A percentile compares a stretch with the other conserved stretches of the same genome.
Conservation (phyloP, 53 echinoderm and acorn worm species). For the Henricia sp. region DNA sequence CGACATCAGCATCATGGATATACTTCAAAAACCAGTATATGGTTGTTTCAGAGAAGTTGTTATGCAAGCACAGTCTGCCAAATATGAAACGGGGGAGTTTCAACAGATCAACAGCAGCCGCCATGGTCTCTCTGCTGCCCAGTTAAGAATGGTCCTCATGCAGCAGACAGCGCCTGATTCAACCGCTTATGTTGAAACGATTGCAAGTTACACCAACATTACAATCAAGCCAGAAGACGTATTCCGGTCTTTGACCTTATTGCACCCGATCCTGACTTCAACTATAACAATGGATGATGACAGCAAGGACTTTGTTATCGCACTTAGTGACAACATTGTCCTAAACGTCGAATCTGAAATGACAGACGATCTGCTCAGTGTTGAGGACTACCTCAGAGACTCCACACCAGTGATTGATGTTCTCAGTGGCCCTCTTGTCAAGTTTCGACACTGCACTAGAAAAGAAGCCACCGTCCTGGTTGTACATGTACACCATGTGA, state of each 20-base stretch:
- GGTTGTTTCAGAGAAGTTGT: neutral
- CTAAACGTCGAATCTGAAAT: slow-evolving; percentile 9
- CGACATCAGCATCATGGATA: slow-evolving; percentile 16
- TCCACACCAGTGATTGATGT: slow-evolving; percentile 37
- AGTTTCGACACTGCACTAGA: slow-evolving; percentile 22
- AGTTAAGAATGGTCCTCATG: slow-evolving; percentile 31
- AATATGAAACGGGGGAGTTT: neutral
- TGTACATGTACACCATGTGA: slow-evolving; percentile 46
- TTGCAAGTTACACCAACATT: neutral
- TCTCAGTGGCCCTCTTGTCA: slow-evolving; percentile 30
- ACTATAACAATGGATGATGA: slow-evolving; percentile 25
- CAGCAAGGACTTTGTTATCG: slow-evolving; percentile 7
- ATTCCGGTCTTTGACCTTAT: neutral
- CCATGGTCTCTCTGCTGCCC: neutral
- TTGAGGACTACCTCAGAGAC: slow-evolving; percentile 16
- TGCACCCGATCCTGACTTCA: slow-evolving; percentile 34
- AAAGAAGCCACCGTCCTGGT: neutral
- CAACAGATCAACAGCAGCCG: neutral
- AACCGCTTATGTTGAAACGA: slow-evolving; percentile 47
- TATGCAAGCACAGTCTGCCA: slow-evolving; percentile 9
- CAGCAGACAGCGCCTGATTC: slow-evolving; percentile 39
- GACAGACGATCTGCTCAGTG: neutral
- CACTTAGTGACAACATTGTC: neutral
- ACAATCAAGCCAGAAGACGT: neutral
- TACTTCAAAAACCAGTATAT: slow-evolving; percentile 23